Base-by-base conservation (phyloP, 2,888 invertebrate genomes). In the Mimachlamys varia region DNA sequence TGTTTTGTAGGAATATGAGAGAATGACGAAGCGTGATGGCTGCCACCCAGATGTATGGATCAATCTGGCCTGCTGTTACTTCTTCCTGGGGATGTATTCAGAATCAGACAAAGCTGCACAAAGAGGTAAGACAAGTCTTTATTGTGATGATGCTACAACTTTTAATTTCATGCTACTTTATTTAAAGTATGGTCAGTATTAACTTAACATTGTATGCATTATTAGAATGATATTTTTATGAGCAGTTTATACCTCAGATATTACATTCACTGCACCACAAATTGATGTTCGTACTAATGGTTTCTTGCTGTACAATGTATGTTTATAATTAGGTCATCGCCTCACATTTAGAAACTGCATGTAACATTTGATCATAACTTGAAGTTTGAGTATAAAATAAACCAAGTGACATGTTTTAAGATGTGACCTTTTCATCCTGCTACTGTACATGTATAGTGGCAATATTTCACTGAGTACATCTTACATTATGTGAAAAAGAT, bases 11-110 rank as follows among this genome's bases (percentile, higher is more conserved):
- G 96, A 97, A 93, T 97, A 97, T 94, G 96, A 97, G 92, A 94
- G 95, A 88, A 93, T 97, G 91, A 94, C 96, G 37, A 97, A 94
- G 96, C 97, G 93, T 96, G 97, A 90, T 96, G 93, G 93, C 38
- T 97, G 27, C 97, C 98, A 95, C 93, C 96, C 96, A 58, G 98
- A 98, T 94, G 97, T 98, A 12, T 97, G 97, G 89, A 97, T 98
- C 53, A 99, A 99, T 96, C 97, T 99, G 19, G 99, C 99, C 3
- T 99, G 99, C 93, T 99, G 99, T 96, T 98, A 98, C 97, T 99
- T 99, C 97, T 99, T 99, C 96, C 97, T 99, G 95, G 99, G 99
- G 97, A 98, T 98, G 98, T 98, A 98, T 95, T 97, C 97, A 38
- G 98, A 98, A 95, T 97, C 97, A 27, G 97, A 98, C 37, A 98